These are phyloP conservation scores for Sebastes oblongus DNA, from an alignment of 2,797 vertebrate species.

Conservation along the genomic window DNA sequence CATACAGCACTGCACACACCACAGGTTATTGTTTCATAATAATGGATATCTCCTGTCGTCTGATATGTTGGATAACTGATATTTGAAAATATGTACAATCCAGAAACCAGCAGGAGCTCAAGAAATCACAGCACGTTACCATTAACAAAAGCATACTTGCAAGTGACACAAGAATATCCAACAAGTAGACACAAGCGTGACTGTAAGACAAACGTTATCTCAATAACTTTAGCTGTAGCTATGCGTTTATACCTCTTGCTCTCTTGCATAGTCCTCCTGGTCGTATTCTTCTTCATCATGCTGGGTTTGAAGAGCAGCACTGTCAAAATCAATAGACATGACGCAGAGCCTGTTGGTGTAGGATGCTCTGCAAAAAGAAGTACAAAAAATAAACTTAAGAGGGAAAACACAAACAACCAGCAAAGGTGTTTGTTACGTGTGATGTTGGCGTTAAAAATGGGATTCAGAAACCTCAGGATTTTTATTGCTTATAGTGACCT, in stretches of 20 bases:
- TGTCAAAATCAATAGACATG: slow-evolving; percentile 97
- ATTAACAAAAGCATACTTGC: background rate
- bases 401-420: background rate
- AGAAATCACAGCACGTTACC: background rate
- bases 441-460: background rate
- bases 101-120: background rate
- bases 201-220: background rate
- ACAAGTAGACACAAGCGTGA: background rate
- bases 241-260: slow-evolving; percentile 88
- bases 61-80: background rate
- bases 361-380: background rate
- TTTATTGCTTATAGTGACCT: background rate
- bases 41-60: background rate
- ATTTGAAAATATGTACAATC: background rate
- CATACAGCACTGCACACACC: background rate
- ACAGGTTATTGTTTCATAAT: background rate
- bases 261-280: slow-evolving; percentile 92
- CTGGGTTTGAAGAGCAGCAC: slow-evolving; percentile 89
- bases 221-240: background rate
- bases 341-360: slow-evolving; percentile 13
- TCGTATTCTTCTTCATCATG: slow-evolving; percentile 94
- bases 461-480: background rate
- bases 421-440: background rate
- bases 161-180: background rate
- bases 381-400: background rate